Evolutionary conservation across 2,888 invertebrate genomes (phyloP), one percentile per base, ranked within the genome.

Genomic region (Pandemis corylana): DNA sequence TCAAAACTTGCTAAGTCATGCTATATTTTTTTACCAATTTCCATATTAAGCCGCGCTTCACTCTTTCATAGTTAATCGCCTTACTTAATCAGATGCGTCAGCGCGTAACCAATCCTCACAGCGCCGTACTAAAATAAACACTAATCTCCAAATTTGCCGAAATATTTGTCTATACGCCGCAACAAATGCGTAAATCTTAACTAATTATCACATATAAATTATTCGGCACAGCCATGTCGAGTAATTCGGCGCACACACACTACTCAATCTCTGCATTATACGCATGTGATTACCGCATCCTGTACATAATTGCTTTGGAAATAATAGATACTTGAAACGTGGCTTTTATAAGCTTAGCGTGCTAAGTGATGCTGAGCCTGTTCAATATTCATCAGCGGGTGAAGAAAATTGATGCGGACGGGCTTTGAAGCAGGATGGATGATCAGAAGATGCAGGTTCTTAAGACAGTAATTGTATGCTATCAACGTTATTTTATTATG

Each of bases 231-330:
- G 65, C 78, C 80, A 83, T 82, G 84, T 87, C 80, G 78, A 82
- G 85, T 86, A 80, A 87, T 90, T 88, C 84, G 82, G 82, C 84
- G 80, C 86, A 88, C 87, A 65, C 64, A 15, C 59, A 62, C 62
- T 62, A 80, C 85, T 78, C 83, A 82, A 82, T 82, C 84, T 83
- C 80, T 71, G 76, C 84, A 81, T 83, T 80, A 81, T 81, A 86
- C 87, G 81, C 76, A 77, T 78, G 78, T 79, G 77, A 83, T 84
- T 83, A 85, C 84, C 84, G 84, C 82, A 78, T 81, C 80, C 91
- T 92, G 92, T 85, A 89, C 84, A 87, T 91, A 91, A 92, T 91
- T 89, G 92, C 86, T 82, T 86, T 82, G 85, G 85, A 85, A 86
- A 88, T 90, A 89, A 91, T 87, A 86, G 84, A 87, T 86, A 87